Conservation (phyloP, 2,113 vertebrate genomes). For the Promerops cafer region DNA sequence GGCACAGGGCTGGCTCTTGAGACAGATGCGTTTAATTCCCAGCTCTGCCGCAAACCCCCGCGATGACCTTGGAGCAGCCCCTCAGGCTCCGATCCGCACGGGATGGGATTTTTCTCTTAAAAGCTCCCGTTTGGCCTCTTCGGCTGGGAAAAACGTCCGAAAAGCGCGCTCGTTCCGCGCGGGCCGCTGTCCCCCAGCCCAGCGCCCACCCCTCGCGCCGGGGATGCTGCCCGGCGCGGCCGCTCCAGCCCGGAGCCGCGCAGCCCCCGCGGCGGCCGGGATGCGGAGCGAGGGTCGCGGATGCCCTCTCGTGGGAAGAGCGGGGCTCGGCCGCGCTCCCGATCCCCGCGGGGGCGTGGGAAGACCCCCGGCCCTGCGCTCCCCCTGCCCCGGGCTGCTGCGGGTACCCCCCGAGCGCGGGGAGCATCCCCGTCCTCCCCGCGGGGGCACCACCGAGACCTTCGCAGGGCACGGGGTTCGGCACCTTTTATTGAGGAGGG, state of each 20-base stretch:
- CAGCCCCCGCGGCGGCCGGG: not conserved
- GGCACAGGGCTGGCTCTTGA: not conserved
- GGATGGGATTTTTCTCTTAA: not conserved
- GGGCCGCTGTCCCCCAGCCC: fast-evolving
- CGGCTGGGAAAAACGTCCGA: fast-evolving
- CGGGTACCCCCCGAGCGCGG: fast-evolving
- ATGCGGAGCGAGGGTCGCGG: not conserved
- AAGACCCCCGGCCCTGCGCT: fast-evolving
- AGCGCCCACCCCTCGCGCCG: fast-evolving
- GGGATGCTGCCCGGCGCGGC: not conserved
- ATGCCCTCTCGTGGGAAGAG: constrained; percentile 48
- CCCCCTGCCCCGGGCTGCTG: not conserved
- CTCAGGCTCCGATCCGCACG: not conserved
- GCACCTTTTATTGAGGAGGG: not conserved
- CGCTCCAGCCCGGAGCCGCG: not conserved
- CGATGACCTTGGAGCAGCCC: not conserved
- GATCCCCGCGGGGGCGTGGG: not conserved
- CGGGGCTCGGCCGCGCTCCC: not conserved
- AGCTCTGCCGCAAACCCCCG: not conserved
- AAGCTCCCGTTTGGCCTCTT: not conserved
- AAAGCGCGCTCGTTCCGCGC: fast-evolving
- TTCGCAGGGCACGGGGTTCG: not conserved
- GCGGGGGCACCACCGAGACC: not conserved
- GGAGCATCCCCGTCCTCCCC: not conserved
- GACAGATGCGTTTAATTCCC: not conserved